Evolutionary conservation across 1,140 invertebrate genomes (phyloP).

Genomic region (Pteromalus puparum): DNA sequence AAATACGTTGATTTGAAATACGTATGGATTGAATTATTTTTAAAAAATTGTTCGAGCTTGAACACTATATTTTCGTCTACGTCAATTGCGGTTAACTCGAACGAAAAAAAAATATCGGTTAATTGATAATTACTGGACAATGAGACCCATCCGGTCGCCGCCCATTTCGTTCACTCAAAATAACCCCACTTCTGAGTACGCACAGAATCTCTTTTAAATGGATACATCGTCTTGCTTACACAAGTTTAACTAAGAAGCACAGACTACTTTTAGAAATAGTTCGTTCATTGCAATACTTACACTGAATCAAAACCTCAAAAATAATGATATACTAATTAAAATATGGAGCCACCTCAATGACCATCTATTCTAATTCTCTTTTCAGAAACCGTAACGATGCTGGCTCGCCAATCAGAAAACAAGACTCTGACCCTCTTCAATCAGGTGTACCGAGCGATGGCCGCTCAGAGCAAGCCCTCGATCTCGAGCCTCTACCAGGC

Average conservation of each 20-base stretch:
- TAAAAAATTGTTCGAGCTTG: not conserved
- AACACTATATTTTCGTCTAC: not conserved
- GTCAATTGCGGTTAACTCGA: conserved; percentile 3
- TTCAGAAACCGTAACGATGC: conserved; percentile 84
- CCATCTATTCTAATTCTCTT: conserved; percentile 52
- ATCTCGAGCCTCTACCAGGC: conserved; percentile 82
- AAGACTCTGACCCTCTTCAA: conserved; percentile 85
- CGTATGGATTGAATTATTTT: too few species aligned
- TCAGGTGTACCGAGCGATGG: conserved; percentile 85
- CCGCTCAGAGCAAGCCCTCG: conserved; percentile 78
- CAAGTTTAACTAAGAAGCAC: too few species aligned
- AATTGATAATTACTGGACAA: conserved; percentile 48
- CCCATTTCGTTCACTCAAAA: conserved; percentile 12
- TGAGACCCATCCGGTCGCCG: conserved; percentile 19
- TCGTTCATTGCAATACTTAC: too few species aligned
- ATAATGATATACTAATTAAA: too few species aligned
- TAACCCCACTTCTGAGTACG: not conserved
- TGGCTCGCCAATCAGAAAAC: conserved; percentile 86
- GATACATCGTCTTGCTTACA: too few species aligned
- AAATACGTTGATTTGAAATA: too few species aligned
- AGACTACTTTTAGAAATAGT: too few species aligned
- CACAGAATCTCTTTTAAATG: conserved; percentile 3
- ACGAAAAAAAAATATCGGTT: conserved; percentile 37
- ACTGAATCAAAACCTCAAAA: too few species aligned
- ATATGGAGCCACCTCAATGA: not conserved